Evolutionary conservation across 1,140 invertebrate species (phyloP).

Genomic region (Cherax quadricarinatus): DNA sequence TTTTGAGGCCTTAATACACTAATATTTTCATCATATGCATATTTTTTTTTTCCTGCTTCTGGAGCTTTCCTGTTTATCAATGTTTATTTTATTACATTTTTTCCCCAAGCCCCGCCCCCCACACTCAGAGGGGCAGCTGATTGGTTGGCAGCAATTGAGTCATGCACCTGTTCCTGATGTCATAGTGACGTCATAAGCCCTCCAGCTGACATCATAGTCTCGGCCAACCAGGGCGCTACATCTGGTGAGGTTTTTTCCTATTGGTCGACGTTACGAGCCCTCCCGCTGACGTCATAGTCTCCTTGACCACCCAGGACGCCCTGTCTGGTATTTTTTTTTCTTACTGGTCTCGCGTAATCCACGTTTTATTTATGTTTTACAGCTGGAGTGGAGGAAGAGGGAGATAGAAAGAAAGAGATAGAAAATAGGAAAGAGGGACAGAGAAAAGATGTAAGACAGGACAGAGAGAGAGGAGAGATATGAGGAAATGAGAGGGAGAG

Average conservation of each 20-base stretch:
- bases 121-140: not conserved
- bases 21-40: too few species aligned
- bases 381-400: not conserved
- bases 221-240: not conserved
- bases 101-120: not conserved
- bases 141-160: not conserved
- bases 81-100: not conserved
- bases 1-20: too few species aligned
- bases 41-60: too few species aligned
- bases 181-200: not conserved
- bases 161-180: constrained; percentile 3
- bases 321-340: not conserved
- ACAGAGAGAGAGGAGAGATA: too few species aligned
- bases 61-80: not conserved
- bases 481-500: too few species aligned
- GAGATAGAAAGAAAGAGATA: not conserved
- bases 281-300: not conserved
- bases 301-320: not conserved
- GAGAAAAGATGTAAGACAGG: too few species aligned
- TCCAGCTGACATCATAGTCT: not conserved
- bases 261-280: not conserved
- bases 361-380: not conserved
- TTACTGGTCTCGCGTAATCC: not conserved
- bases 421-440: too few species aligned
- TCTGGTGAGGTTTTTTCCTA: not conserved